Conservation (phyloP, 53 echinoderm and acorn worm species). For the Luidia sarsii region DNA sequence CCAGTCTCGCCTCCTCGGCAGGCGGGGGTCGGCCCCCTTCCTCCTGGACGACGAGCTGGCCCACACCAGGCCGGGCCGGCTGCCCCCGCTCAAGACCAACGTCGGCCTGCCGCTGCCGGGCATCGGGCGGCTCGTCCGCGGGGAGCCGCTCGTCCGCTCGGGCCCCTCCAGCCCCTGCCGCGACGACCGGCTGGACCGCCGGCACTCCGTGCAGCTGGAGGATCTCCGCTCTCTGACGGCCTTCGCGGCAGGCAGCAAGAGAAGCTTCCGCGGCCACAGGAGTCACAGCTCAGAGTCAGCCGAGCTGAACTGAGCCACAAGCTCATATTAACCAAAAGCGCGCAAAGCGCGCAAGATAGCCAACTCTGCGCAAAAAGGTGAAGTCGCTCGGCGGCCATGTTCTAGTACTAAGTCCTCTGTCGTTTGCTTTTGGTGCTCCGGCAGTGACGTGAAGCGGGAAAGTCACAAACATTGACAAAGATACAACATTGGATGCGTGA, state of each 20-base stretch:
- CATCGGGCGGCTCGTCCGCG: slow-evolving; percentile 62
- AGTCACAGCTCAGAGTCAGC: slow-evolving; percentile 37
- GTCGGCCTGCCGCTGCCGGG: slow-evolving; percentile 75
- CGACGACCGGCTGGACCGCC: slow-evolving; percentile 50
- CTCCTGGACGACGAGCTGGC: slow-evolving; percentile 84
- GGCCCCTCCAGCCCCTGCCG: slow-evolving; percentile 32
- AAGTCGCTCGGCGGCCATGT: no score
- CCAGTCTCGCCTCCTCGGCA: slow-evolving; percentile 17
- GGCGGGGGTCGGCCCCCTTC: slow-evolving; percentile 79
- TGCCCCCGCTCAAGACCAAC: slow-evolving; percentile 79
- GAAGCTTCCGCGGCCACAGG: slow-evolving; percentile 12
- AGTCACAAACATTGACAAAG: no score
- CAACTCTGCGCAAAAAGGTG: no score
- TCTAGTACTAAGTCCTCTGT: no score
- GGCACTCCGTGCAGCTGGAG: slow-evolving; percentile 75
- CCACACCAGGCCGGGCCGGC: slow-evolving; percentile 71
- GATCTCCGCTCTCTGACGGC: slow-evolving; percentile 70
- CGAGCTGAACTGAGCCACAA: slow-evolving; percentile 28
- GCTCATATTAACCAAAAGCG: not conserved
- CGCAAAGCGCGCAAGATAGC: no score
- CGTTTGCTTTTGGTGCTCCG: no score
- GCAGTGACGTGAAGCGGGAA: not conserved
- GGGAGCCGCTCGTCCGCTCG: slow-evolving; percentile 27
- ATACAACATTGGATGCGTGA: no score
- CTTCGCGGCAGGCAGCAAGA: slow-evolving; percentile 20